Conservation (phyloP, 2,888 invertebrate genomes). For the Craniophora ligustri region DNA sequence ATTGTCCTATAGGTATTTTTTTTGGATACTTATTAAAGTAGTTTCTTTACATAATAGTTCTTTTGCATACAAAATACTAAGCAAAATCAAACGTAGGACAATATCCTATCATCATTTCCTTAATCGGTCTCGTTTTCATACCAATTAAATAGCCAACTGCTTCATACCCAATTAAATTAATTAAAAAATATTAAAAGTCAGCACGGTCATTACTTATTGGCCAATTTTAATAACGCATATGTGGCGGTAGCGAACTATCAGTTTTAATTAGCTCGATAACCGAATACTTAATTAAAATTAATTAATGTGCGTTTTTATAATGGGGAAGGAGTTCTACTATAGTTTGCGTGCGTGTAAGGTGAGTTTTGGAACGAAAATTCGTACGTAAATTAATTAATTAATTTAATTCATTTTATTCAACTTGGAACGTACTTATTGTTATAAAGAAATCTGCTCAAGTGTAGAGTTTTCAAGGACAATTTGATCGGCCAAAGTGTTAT, state of each 20-base stretch:
- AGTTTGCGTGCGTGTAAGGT: not conserved
- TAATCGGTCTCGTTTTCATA: not conserved
- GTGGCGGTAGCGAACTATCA: conserved; percentile 49
- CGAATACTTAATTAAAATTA: conserved; percentile 57
- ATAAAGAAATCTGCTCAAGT: no score
- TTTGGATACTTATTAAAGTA: no score
- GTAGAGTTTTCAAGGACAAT: no score
- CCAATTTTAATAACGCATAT: conserved; percentile 51
- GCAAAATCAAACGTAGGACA: no score
- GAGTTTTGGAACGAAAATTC: no score
- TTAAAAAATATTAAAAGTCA: conserved; percentile 45
- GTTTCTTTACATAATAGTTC: no score
- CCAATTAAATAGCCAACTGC: conserved; percentile 24
- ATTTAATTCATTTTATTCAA: no score
- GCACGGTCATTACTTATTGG: conserved; percentile 40
- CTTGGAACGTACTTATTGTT: no score
- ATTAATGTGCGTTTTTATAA: conserved; percentile 54
- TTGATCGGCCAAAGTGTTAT: no score
- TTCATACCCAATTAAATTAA: conserved; percentile 43
- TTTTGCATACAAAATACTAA: no score
- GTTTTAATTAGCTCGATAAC: conserved; percentile 61
- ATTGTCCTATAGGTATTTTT: no score
- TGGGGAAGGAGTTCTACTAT: not conserved
- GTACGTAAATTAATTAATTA: no score
- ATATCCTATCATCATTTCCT: not conserved